A percentile compares a stretch with the other conserved stretches of the same genome.
Conservation (phyloP, 2,888 invertebrate species). For the Gerris lacustris region DNA sequence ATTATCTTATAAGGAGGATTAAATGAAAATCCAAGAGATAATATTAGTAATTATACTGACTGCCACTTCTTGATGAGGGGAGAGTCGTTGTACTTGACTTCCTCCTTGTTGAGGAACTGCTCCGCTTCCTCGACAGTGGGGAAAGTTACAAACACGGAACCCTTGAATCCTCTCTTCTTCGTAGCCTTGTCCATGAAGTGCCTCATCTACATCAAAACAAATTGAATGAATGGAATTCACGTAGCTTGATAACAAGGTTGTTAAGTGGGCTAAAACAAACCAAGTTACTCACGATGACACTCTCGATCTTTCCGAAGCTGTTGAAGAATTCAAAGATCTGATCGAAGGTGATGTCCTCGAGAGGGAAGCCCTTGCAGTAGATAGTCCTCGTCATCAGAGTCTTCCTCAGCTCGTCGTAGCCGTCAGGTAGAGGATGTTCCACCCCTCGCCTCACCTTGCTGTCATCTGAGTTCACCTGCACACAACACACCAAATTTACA, state of each 20-base stretch:
- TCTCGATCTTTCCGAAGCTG: slow-evolving; percentile 45
- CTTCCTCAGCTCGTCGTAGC: slow-evolving; percentile 68
- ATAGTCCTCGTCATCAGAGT: slow-evolving; percentile 62
- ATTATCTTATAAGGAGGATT: no score
- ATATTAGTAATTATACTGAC: slow-evolving; percentile 35
- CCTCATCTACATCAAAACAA: slow-evolving; percentile 37
- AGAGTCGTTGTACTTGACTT: slow-evolving; percentile 53
- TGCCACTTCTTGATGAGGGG: slow-evolving; percentile 58
- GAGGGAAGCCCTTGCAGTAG: slow-evolving; percentile 78
- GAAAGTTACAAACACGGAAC: slow-evolving; percentile 84
- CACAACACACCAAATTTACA: slow-evolving; percentile 27
- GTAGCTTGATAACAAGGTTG: background rate
- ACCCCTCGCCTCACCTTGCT: slow-evolving; percentile 62
- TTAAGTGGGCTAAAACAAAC: no score
- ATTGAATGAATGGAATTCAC: slow-evolving; percentile 20
- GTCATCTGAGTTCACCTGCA: slow-evolving; percentile 51
- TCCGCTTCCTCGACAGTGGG: slow-evolving; percentile 66
- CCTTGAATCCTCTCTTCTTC: slow-evolving; percentile 64
- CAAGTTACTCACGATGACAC: slow-evolving; percentile 36
- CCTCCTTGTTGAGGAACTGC: slow-evolving; percentile 57
- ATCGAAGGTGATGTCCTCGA: slow-evolving; percentile 49
- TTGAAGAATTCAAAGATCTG: slow-evolving; percentile 61
- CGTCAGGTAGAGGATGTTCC: slow-evolving; percentile 66
- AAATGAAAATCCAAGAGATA: no score
- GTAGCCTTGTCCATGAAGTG: slow-evolving; percentile 49